A percentile compares a stretch with the other conserved stretches of the same genome.
Evolutionary conservation across 35 echinoderm and acorn worm species (phyloP).

Genomic region (Apostichopus parvimensis): DNA sequence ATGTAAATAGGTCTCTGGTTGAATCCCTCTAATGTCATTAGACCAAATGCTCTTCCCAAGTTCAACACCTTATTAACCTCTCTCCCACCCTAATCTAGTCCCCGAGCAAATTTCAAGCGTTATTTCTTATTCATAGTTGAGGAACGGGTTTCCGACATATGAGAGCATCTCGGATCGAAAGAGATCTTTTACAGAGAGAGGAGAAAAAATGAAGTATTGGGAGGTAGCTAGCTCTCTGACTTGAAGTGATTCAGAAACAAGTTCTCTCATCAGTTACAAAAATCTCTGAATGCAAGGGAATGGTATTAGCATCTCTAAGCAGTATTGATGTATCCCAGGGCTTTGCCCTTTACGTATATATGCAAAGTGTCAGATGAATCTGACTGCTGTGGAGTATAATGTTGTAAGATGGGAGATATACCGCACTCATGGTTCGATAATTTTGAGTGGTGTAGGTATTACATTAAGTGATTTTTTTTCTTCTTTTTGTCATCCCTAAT

Average conservation of each 20-base stretch:
- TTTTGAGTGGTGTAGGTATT: too few species aligned
- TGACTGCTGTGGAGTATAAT: not conserved
- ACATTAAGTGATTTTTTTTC: too few species aligned
- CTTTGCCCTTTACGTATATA: conserved; percentile 5
- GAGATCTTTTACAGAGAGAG: not conserved
- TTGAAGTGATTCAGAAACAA: conserved; percentile 31
- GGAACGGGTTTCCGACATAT: conserved; percentile 19
- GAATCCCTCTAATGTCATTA: conserved; percentile 24
- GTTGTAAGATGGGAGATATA: too few species aligned
- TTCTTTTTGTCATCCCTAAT: too few species aligned
- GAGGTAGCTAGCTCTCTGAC: not conserved
- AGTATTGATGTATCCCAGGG: not conserved
- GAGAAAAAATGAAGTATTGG: not conserved
- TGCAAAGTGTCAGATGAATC: not conserved
- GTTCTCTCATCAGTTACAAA: conserved; percentile 23
- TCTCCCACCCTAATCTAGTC: conserved; percentile 47
- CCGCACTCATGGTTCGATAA: too few species aligned
- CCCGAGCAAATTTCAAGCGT: conserved; percentile 39
- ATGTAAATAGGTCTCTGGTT: conserved; percentile 23
- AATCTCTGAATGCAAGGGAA: not conserved
- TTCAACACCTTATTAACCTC: conserved; percentile 46
- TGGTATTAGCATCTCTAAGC: conserved; percentile 38
- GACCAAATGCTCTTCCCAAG: not conserved
- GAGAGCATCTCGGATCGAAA: conserved; percentile 4
- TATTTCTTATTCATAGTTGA: conserved; percentile 38